Evolutionary conservation across 2,797 vertebrate genomes (phyloP), one percentile per base, ranked within the genome.

Genomic region (Sebastes matsubarae): DNA sequence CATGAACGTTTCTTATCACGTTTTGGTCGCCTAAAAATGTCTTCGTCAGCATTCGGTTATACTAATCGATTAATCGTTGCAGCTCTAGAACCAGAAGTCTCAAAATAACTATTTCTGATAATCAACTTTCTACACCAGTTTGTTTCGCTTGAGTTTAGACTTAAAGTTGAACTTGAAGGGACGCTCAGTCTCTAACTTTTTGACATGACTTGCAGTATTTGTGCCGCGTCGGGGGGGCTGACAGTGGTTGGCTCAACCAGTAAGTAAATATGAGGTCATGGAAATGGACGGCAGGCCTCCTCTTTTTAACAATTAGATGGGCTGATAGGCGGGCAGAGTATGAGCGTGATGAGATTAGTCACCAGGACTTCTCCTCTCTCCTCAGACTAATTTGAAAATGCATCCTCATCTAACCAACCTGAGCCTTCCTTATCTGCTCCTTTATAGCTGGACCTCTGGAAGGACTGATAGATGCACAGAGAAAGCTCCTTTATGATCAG

Each of bases 321-420:
- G 16, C 85, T 79, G 94, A 95, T 95, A 93, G 92, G 34, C 73
- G 10, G 75, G 84, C 86, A 86, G 86, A 84, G 82, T 27, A 72
- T 2, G 59, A 86, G 86, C 27, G 82, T 95, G 93, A 96, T 95
- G 87, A 79, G 91, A 95, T 95, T 95, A 95, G 82, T 89, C 92
- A 85, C 87, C 93, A 85, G 94, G 91, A 92, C 92, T 88, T 91
- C 91, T 93, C 91, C 91, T 92, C 87, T 89, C 89, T 92, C 85
- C 89, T 88, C 77, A 9, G 79, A 90, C 86, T 95, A 95, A 95
- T 95, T 92, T 91, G 88, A 91, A 95, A 95, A 95, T 94, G 92
- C 93, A 94, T 94, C 94, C 92, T 92, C 81, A 75, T 93, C 86
- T 77, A n/a, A 91, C 90, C 85, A 83, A 92, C 89, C 93, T 93